Evolutionary conservation across 2,888 invertebrate species (phyloP).

Genomic region (Lycophotia porphyrea): DNA sequence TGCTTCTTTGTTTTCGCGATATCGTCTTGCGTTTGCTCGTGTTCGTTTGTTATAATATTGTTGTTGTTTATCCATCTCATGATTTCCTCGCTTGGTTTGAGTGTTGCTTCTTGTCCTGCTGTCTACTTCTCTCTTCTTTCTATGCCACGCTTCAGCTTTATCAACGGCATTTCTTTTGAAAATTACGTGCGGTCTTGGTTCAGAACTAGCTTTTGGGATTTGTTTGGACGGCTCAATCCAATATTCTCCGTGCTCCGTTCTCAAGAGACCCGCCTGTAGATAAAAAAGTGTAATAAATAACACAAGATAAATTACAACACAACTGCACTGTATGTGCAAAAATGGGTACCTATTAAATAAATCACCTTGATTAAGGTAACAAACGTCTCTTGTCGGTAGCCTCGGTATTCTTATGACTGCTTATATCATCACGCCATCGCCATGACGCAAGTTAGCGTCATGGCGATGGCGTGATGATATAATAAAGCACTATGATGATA

Average conservation of each 20-base stretch:
- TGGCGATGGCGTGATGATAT: slow-evolving; percentile 60
- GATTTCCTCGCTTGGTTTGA: slow-evolving; percentile 85
- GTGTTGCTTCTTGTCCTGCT: slow-evolving; percentile 64
- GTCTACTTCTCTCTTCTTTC: slow-evolving; percentile 80
- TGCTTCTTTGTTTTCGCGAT: slow-evolving; percentile 91
- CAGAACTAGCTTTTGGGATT: slow-evolving; percentile 78
- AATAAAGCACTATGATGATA: slow-evolving; percentile 56
- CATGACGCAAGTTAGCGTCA: slow-evolving; percentile 59
- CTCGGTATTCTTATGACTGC: slow-evolving; percentile 55
- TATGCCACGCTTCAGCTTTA: slow-evolving; percentile 83
- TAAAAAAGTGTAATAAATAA: slow-evolving; percentile 62
- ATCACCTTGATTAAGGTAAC: slow-evolving; percentile 62
- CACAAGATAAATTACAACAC: slow-evolving; percentile 45
- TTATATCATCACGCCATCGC: too few species aligned
- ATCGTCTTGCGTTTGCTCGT: slow-evolving; percentile 86
- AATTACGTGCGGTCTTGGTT: slow-evolving; percentile 91
- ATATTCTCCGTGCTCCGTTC: slow-evolving; percentile 92
- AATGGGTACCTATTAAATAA: slow-evolving; percentile 53
- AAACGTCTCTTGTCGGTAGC: slow-evolving; percentile 57
- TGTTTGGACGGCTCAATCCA: slow-evolving; percentile 93
- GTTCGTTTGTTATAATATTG: slow-evolving; percentile 73
- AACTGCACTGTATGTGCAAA: slow-evolving; percentile 37
- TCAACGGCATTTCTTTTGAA: slow-evolving; percentile 92
- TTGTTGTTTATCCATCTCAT: slow-evolving; percentile 87
- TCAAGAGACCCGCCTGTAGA: slow-evolving; percentile 92